Conservation (phyloP, 2,113 vertebrate genomes). For the Rhinoptilus africanus region DNA sequence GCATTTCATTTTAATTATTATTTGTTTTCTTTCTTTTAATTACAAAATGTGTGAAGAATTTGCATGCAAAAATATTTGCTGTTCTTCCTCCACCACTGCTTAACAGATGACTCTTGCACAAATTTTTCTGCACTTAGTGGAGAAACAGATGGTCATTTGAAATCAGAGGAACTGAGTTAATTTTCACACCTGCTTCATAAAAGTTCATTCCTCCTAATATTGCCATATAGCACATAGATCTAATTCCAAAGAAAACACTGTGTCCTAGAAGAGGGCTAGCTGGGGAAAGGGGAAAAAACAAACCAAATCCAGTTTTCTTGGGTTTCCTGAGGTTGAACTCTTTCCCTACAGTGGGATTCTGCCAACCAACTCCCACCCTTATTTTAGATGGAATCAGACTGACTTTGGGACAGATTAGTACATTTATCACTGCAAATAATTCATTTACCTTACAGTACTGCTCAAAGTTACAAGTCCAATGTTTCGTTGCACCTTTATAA, state of each 20-base stretch:
- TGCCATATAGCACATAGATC: neutral
- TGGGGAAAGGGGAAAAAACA: neutral
- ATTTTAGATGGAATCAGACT: neutral
- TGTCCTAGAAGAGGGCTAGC: neutral
- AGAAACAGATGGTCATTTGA: constrained; percentile 5
- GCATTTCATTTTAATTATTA: neutral
- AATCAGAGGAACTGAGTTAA: neutral
- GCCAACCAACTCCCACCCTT: neutral
- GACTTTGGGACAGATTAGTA: neutral
- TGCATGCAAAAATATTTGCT: neutral
- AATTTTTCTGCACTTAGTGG: neutral
- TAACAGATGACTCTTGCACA: neutral
- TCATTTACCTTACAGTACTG: neutral
- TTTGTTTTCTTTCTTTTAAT: neutral
- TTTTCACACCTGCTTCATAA: neutral
- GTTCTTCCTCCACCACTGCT: neutral
- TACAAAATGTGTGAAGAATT: neutral
- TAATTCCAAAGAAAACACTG: neutral
- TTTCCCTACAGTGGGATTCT: neutral
- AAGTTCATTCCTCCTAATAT: neutral
- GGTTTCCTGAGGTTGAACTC: neutral
- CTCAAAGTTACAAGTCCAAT: neutral
- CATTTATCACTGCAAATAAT: neutral
- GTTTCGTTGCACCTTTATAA: neutral
- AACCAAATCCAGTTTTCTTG: neutral